Evolutionary conservation across 2,797 vertebrate species (phyloP).

Genomic region (Psittacula derbiana): DNA sequence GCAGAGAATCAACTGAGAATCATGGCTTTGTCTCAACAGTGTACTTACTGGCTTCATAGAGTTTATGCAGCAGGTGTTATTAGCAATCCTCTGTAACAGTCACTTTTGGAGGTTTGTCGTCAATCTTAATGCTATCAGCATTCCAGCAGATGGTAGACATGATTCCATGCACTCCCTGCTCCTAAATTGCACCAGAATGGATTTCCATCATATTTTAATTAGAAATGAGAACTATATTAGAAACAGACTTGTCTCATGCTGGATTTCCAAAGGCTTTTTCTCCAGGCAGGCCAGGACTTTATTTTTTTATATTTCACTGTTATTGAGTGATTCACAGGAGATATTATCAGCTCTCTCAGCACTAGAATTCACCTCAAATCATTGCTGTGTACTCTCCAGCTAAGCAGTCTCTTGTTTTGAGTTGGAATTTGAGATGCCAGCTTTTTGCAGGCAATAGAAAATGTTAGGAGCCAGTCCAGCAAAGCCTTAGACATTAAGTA

Average conservation of each 20-base stretch:
- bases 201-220: constrained; percentile 52
- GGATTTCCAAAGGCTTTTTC: constrained; percentile 28
- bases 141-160: constrained; percentile 38
- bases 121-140: constrained; percentile 25
- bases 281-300: neutral
- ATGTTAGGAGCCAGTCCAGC: neutral
- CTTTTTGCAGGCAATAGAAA: neutral
- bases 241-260: neutral
- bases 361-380: neutral
- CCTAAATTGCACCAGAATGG: constrained; percentile 18
- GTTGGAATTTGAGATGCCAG: constrained; percentile 14
- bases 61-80: constrained; percentile 32
- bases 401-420: neutral
- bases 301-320: neutral
- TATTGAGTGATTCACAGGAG: neutral
- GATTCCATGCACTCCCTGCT: constrained; percentile 18
- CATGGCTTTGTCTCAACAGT: neutral
- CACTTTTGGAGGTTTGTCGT: constrained; percentile 27
- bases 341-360: neutral
- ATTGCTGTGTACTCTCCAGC: neutral
- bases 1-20: neutral
- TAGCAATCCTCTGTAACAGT: constrained; percentile 17
- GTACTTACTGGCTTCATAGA: neutral
- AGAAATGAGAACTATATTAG: constrained; percentile 19
- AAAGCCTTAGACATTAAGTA: neutral